Base-by-base conservation (phyloP, 2,113 vertebrate genomes). In the Pleuronectes platessa region DNA sequence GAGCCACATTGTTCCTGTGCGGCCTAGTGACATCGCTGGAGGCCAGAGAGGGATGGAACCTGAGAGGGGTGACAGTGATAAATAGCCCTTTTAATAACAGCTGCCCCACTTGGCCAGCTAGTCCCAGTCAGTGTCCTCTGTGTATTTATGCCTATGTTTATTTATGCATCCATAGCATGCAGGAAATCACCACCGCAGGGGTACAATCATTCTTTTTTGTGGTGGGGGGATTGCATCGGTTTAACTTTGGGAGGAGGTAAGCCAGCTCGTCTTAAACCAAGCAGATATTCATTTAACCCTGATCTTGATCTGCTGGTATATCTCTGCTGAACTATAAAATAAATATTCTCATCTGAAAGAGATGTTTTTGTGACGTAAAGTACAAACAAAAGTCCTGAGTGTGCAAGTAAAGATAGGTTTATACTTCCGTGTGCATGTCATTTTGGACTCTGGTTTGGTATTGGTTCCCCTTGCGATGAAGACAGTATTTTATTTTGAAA, bases 71-170 rank as follows among this genome's bases (percentile, higher is more conserved):
- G 94, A 95, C 94, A 95, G 92, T 94, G 94, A 95, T 95, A 95
- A 95, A 95, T 94, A 94, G 94, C 91, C 92, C 93, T 94, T 94
- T 94, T 95, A 95, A 95, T 95, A 95, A 95, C 94, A 94, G 93
- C 94, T 94, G 94, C 93, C 93, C 94, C 94, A 93, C 93, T 94
- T 93, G 93, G 93, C 92, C 92, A 89, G 89, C 92, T 56, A 91
- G 92, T 92, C 93, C 86, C 90, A 94, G 93, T 92, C 90, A 92
- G 89, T 92, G 93, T 94, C 93, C 94, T 94, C 90, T 94, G 90
- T 93, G 93, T 93, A 92, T 94, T 94, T 94, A 94, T 93, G 93
- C 89, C 93, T 92, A 93, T 94, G 92, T 95, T 95, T 94, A 93
- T 94, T 95, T 95, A 94, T 94, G 93, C 92, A 93, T 93, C 90